These are phyloP conservation scores for Myrmecophaga tridactyla DNA, from an alignment of 2,113 vertebrate genomes.

Conservation along the genomic window DNA sequence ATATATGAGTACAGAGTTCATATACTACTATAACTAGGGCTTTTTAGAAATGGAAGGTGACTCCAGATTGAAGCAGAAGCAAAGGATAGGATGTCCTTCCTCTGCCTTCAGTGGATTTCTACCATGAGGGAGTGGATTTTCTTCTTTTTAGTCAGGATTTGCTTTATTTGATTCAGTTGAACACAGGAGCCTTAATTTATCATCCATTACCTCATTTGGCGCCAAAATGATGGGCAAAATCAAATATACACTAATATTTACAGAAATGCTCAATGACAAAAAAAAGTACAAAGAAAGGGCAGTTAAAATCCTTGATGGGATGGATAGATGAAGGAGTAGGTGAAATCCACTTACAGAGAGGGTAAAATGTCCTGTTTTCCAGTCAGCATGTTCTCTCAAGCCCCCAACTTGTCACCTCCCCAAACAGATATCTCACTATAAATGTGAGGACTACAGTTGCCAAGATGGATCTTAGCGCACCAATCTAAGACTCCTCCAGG, in stretches of 20 bases:
- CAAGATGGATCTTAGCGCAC: background rate
- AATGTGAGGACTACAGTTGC: background rate
- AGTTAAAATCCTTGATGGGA: background rate
- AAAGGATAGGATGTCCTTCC: too few species aligned
- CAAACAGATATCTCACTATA: background rate
- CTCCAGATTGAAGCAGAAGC: slow-evolving; percentile 37
- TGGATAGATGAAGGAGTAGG: background rate
- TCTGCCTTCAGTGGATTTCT: too few species aligned
- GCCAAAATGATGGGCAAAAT: too few species aligned
- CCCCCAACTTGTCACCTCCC: background rate
- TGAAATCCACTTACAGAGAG: background rate
- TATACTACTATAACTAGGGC: too few species aligned
- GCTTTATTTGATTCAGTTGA: too few species aligned
- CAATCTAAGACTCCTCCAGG: background rate
- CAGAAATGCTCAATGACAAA: background rate
- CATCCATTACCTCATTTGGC: too few species aligned
- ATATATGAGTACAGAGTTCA: too few species aligned
- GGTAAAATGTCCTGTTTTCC: background rate
- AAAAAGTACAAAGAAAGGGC: background rate
- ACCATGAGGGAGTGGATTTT: too few species aligned
- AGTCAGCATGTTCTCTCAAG: background rate
- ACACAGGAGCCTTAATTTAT: too few species aligned
- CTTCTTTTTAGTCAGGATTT: too few species aligned
- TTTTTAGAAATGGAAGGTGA: too few species aligned
- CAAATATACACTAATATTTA: too few species aligned